Evolutionary conservation across 2,888 invertebrate species (phyloP).

Genomic region (Anoncus sp.): DNA sequence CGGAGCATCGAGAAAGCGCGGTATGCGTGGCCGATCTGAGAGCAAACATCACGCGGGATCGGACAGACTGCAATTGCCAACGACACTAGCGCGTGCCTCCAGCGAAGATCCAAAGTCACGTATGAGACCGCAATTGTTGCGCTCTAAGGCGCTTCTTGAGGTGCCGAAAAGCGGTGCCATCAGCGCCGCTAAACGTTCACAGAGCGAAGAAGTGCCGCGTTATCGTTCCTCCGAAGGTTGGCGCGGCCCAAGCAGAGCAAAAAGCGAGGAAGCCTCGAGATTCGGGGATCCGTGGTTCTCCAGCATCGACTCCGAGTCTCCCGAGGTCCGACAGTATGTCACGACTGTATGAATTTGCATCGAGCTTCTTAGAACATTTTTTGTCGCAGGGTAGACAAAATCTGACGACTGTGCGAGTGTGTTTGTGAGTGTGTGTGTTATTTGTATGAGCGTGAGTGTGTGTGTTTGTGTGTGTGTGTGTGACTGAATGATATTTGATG

Average conservation of each 20-base stretch:
- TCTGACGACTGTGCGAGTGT: slow-evolving; percentile 38
- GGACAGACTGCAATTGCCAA: slow-evolving; percentile 69
- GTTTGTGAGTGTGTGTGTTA: slow-evolving; percentile 17
- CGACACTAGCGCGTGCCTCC: slow-evolving; percentile 72
- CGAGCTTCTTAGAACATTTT: slow-evolving; percentile 49
- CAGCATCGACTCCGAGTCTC: slow-evolving; percentile 68
- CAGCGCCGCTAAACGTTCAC: slow-evolving; percentile 77
- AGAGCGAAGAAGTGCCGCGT: slow-evolving; percentile 81
- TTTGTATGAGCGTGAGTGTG: no score
- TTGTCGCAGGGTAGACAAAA: slow-evolving; percentile 26
- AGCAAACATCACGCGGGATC: slow-evolving; percentile 68
- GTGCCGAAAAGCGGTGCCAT: slow-evolving; percentile 73
- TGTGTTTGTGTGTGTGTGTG: no score
- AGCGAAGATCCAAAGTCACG: slow-evolving; percentile 77
- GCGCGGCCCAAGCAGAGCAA: slow-evolving; percentile 77
- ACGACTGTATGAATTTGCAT: slow-evolving; percentile 75
- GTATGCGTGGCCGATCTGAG: slow-evolving; percentile 72
- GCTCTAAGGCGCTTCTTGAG: slow-evolving; percentile 79
- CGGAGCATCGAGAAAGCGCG: slow-evolving; percentile 72
- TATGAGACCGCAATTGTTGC: slow-evolving; percentile 76
- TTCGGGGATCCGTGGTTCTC: slow-evolving; percentile 78
- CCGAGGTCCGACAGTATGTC: slow-evolving; percentile 80
- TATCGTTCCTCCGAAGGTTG: slow-evolving; percentile 71
- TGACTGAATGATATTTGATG: slow-evolving; percentile 8
- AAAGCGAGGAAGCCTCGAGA: slow-evolving; percentile 79